phyloP scores from a whole-genome alignment of 2,113 vertebrate genomes.

The Mobula hypostoma region DNA sequence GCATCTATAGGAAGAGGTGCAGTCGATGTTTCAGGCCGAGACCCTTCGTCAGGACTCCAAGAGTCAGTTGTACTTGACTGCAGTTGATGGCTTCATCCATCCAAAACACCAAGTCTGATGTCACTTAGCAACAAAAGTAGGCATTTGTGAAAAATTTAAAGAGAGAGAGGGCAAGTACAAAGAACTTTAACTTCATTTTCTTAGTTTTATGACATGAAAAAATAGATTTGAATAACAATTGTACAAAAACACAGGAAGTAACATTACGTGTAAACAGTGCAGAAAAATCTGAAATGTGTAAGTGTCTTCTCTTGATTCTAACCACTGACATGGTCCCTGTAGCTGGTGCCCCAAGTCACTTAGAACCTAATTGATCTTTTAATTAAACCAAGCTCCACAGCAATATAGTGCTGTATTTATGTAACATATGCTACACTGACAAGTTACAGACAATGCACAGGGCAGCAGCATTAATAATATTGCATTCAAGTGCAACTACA shows the following conservation, averaged over 20 bases:
- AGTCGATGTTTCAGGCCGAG: too few species aligned
- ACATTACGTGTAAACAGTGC: background rate
- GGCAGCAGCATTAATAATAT: background rate
- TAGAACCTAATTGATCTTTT: conserved; percentile 15
- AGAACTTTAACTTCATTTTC: background rate
- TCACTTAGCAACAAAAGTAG: background rate
- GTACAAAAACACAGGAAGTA: background rate
- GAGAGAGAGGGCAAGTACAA: background rate
- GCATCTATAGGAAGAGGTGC: too few species aligned
- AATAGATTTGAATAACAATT: background rate
- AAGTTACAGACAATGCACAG: background rate
- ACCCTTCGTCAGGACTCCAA: too few species aligned
- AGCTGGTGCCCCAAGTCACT: conserved; percentile 28
- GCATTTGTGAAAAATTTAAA: background rate
- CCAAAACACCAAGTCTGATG: background rate
- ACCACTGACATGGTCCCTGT: conserved; percentile 16
- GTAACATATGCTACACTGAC: background rate
- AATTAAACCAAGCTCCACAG: conserved; percentile 7
- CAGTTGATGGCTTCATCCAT: background rate
- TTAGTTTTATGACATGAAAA: background rate
- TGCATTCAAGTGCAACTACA: background rate
- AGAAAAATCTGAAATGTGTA: background rate
- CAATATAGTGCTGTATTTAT: background rate
- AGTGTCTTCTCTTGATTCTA: background rate
- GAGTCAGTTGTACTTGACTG: background rate